Base-by-base conservation (phyloP, 2,888 invertebrate genomes). In the Aphodius sticticus region DNA sequence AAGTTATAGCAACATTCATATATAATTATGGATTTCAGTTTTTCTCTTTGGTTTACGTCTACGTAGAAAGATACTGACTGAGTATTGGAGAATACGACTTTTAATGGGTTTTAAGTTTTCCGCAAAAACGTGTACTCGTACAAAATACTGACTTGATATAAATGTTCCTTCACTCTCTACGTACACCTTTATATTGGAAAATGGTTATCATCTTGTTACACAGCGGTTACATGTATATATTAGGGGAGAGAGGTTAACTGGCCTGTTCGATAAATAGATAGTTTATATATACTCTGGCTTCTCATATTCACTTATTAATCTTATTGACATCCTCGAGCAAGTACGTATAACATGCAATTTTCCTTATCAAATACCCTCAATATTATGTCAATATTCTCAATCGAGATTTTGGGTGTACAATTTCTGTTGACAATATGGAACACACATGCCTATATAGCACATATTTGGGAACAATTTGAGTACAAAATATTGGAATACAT, bases 61-160 rank as follows among this genome's bases (percentile, higher is more conserved):
- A 88, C 87, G 88, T 89, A 89, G 89, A 89, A 89, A 89, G 89
- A 88, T 89, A 88, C 87, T 87, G 86, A 88, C 87, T 87, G 86
- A 88, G 88, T 88, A 88, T 12, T 53, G 12, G 7, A 12, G 53
- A 53, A 53, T 53, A 53, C 70, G 70, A 38, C 53, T 77, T 78
- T 86, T 85, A 77, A 76, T 80, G 12, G 53, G 53, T 5, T 12
- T 81, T 74, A 79, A 70, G 71, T 53, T 87, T 88, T 88, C 88
- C 88, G 86, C 12, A 87, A 88, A 89, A 89, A 89, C 89, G 89
- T 89, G 89, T 89, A 89, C 88, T 89, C 88, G 88, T 89, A 89
- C 87, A 89, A 89, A 89, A 89, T 89, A 89, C 88, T 88, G 89
- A 88, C 88, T 87, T 87, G 86, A 84, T 82, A 84, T 53, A 53